Percentiles rank a stretch among this genome's conserved stretches.
Evolutionary conservation across 2,113 vertebrate genomes (phyloP).

Genomic region (Nibea coibor): DNA sequence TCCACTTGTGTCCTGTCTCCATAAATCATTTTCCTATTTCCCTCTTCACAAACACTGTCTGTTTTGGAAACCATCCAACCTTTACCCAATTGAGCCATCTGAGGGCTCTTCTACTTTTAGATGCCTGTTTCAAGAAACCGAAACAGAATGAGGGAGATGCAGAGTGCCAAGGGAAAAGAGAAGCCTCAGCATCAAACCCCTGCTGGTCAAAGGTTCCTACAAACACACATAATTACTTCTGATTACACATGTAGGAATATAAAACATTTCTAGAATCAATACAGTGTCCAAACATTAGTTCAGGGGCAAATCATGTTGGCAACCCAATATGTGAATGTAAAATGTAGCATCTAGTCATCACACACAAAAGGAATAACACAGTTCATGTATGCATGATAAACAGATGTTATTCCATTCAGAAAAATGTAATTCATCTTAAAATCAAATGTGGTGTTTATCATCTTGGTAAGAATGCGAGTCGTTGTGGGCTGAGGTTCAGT

Average conservation of each 20-base stretch:
- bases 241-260: background rate
- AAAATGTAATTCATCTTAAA: background rate
- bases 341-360: background rate
- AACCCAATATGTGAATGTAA: background rate
- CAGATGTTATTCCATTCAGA: background rate
- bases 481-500: background rate
- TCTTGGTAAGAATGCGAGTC: conserved; percentile 1
- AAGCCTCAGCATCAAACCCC: conserved; percentile 4
- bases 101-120: conserved; percentile 23
- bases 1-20: conserved; percentile 9
- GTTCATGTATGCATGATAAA: background rate
- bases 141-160: background rate
- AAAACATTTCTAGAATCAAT: background rate
- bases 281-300: background rate
- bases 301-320: background rate
- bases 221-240: conserved; percentile 3
- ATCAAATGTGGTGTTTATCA: background rate
- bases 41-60: conserved; percentile 12
- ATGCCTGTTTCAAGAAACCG: background rate
- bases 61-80: conserved; percentile 22
- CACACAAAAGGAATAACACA: background rate
- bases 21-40: conserved; percentile 22
- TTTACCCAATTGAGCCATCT: conserved; percentile 5
- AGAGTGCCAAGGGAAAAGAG: background rate
- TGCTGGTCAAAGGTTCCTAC: conserved; percentile 18